Evolutionary conservation across 2,797 vertebrate genomes (phyloP), one percentile per base, ranked within the genome.

Genomic region (Decapterus maruadsi): DNA sequence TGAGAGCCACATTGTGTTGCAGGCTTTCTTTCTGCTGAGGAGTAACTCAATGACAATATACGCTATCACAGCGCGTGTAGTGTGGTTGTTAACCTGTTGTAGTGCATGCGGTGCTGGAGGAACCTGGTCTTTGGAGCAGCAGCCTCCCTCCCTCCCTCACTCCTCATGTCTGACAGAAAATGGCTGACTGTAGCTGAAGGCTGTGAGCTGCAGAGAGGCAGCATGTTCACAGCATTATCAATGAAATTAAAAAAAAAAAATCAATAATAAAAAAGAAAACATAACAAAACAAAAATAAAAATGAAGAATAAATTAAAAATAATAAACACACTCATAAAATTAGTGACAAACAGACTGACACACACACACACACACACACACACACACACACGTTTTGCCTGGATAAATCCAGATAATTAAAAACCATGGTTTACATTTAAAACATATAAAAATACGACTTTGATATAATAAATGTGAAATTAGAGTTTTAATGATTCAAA

Each of bases 121-220:
- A n/a, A n/a, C n/a, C n/a, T n/a, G n/a, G n/a, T n/a, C n/a, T n/a
- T n/a, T n/a, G n/a, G n/a, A n/a, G n/a, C n/a, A n/a, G n/a, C n/a
- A n/a, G n/a, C n/a, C n/a, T n/a, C n/a, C n/a, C n/a, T n/a, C n/a
- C n/a, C n/a, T n/a, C n/a, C n/a, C n/a, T n/a, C n/a, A n/a, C 43
- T 83, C 81, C 68, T 69, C 70, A 57, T 75, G 78, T 74, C 78
- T 72, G 80, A 74, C 68, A 90, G 80, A 87, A 88, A 88, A 90
- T 88, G 88, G 78, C 88, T 82, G 86, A 78, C 76, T 83, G 75
- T 69, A 79, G 77, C 77, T 78, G 75, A 83, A 87, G 76, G 66
- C 70, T 62, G 22, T 22, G 81, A 74, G 72, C 65, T 82, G n/a
- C 70, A 82, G 46, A 83, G 73, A 77, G 72, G 63, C 73, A 65